Base-by-base conservation (phyloP, 2,113 vertebrate species). In the Electrona antarctica region DNA sequence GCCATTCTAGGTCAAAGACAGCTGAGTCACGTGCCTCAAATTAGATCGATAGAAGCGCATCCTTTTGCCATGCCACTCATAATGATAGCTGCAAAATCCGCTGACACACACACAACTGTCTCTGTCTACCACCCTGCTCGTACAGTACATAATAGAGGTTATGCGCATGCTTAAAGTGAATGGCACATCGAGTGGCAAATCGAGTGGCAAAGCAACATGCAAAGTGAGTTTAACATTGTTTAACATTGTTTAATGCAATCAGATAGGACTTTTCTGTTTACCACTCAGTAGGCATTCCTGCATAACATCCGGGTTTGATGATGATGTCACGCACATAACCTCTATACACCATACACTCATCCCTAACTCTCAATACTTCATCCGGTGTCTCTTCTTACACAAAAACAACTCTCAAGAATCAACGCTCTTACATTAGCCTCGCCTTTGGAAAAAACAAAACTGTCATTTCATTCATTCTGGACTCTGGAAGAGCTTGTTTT, bases 21-120 rank as follows among this genome's bases (percentile, higher is more conserved):
- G 68, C n/a, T 50, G 59, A 69, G 74, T 90, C 90, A 90, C 12
- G 71, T 90, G 88, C 89, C 80, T 8, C 66, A 74, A 79, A 67
- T 51, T 63, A 76, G 85, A 91, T 91, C 89, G 50, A 91, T 91
- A 74, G 4, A 68, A 83, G 78, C 57, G 78, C 86, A 87, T 90
- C 82, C 33, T 81, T 87, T 87, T 77, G 69, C 82, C 72, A 52
- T 71, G 82, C 77, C 66, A 80, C 61, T 83, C 81, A 87, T 84
- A 86, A 85, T 76, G 78, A 87, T 66, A 71, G 73, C 90, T 91
- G 82, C 81, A 78, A 87, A 92, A 91, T 73, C 12, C 65, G 82
- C 80, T 82, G 78, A 71, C 71, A 63, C 52, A 68, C 77, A 51
- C 57, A 68, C 77, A 51, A 57, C 62, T 0, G 28, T 6, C 14